Conservation (phyloP, 1,140 invertebrate genomes). For the Bombus balteatus region DNA sequence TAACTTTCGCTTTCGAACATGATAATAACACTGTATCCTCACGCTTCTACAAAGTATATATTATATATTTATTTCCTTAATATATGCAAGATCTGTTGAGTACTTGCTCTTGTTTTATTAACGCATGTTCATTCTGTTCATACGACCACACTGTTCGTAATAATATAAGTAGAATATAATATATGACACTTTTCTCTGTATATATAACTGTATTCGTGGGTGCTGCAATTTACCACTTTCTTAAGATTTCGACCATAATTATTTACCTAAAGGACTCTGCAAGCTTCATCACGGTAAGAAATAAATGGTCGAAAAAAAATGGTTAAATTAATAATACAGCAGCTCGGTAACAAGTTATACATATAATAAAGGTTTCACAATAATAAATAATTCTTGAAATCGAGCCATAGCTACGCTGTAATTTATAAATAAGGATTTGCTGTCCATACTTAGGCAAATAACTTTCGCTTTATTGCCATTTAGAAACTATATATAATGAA, state of each 20-base stretch:
- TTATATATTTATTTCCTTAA: constrained; percentile 66
- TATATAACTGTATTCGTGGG: constrained; percentile 51
- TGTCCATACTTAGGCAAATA: constrained; percentile 61
- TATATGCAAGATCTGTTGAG: constrained; percentile 65
- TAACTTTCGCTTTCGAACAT: constrained; percentile 58
- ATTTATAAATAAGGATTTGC: constrained; percentile 48
- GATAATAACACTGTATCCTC: constrained; percentile 69
- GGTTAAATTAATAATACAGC: not conserved
- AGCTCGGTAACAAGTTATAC: not conserved
- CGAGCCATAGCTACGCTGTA: constrained; percentile 2
- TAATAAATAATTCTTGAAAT: constrained; percentile 3
- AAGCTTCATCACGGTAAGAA: constrained; percentile 35
- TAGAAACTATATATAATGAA: constrained; percentile 53
- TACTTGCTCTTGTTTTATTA: constrained; percentile 42
- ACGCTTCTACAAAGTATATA: constrained; percentile 68
- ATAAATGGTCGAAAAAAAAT: constrained; percentile 21
- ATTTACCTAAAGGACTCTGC: constrained; percentile 56
- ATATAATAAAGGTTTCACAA: not conserved
- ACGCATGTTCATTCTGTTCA: constrained; percentile 27
- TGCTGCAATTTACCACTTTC: constrained; percentile 43
- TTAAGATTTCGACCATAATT: constrained; percentile 31
- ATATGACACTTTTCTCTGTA: constrained; percentile 52
- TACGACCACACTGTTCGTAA: constrained; percentile 43
- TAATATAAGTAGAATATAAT: constrained; percentile 61
- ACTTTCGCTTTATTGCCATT: constrained; percentile 43